Conservation (phyloP, 2,797 vertebrate genomes). For the Myotis vivesi region DNA sequence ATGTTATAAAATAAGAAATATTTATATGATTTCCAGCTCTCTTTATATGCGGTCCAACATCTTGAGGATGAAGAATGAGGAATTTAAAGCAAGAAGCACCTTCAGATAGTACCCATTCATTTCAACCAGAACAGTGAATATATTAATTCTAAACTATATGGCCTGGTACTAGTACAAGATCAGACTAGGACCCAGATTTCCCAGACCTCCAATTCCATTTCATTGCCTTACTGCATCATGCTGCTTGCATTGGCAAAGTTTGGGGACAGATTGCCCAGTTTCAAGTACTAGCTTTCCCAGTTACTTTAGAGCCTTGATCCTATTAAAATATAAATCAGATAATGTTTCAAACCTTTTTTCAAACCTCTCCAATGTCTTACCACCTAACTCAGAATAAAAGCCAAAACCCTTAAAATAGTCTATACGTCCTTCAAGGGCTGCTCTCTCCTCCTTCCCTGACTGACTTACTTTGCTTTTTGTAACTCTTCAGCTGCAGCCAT, state of each 20-base stretch:
- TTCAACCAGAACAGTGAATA: neutral
- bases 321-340: neutral
- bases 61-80: neutral
- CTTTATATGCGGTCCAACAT: neutral
- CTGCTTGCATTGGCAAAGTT: neutral
- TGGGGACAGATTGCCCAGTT: neutral
- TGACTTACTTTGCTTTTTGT: neutral
- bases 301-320: neutral
- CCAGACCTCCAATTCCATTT: neutral
- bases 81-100: neutral
- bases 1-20: neutral
- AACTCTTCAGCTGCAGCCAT: neutral
- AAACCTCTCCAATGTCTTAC: neutral
- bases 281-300: neutral
- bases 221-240: neutral
- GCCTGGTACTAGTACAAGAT: neutral
- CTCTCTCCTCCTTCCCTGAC: neutral
- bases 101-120: neutral
- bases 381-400: neutral
- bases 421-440: rapidly evolving
- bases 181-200: neutral
- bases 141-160: neutral
- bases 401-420: neutral
- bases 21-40: neutral
- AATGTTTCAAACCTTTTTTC: neutral